Percentiles rank a stretch among this genome's conserved stretches.
Evolutionary conservation across 2,797 vertebrate species (phyloP).

Genomic region (Clangula hyemalis): DNA sequence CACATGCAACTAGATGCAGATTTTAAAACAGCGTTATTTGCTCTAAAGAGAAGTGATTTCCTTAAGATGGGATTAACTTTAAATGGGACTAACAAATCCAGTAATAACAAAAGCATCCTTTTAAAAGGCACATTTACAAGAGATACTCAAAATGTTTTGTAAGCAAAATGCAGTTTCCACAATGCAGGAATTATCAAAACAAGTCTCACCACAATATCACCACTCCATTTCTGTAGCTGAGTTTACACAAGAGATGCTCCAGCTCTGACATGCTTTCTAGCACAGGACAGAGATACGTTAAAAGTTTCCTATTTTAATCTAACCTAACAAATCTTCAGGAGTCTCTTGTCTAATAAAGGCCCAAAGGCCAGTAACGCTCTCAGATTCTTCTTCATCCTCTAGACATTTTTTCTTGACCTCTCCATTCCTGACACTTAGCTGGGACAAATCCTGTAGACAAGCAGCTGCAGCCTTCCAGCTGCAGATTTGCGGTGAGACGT

Average conservation of each 20-base stretch:
- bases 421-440: not conserved
- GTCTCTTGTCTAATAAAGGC: not conserved
- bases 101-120: not conserved
- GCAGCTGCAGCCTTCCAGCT: not conserved
- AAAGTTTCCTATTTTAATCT: not conserved
- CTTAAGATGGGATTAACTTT: not conserved
- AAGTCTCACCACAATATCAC: not conserved
- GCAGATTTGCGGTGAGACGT: not conserved
- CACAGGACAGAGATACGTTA: not conserved
- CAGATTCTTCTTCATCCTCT: not conserved
- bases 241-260: not conserved
- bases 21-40: not conserved
- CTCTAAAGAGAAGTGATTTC: not conserved
- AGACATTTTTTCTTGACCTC: fast-evolving
- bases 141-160: not conserved
- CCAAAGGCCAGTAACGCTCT: not conserved
- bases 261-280: not conserved
- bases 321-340: not conserved
- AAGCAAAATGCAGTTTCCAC: not conserved
- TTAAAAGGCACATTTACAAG: not conserved
- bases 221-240: not conserved
- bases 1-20: fast-evolving
- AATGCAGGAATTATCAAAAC: not conserved
- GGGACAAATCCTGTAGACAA: not conserved
- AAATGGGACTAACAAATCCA: not conserved